Evolutionary conservation across 1,140 invertebrate genomes (phyloP), one percentile per base, ranked within the genome.

Genomic region (Drosophila ambigua): DNA sequence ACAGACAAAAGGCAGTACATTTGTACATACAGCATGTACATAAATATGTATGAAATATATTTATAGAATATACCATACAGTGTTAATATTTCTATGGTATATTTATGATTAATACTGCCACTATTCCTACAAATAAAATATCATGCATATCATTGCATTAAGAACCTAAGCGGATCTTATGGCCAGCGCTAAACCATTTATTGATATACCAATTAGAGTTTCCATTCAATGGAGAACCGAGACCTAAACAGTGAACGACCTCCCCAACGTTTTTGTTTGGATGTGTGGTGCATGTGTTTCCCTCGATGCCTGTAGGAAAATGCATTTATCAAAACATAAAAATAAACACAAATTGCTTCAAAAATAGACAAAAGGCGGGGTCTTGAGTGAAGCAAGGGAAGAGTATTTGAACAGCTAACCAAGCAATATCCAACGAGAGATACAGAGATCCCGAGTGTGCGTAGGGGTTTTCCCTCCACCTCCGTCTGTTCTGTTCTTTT

Each of bases 251-350:
- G 83, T 82, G 74, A 87, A 85, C 78, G 82, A 85, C 78, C 82
- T 85, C 82, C 80, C 23, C 80, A 39, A 66, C 54, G 77, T 68
- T 61, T 68, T 28, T 57, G 49, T 45, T 43, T 46, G 60, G 24
- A n/a, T 62, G 59, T 62, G 48, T 49, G 23, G 23, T 39, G 13
- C 7, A 57, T 55, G 39, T 7, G 7, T 41, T 55, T 6, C 41
- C 23, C 31, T 44, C 26, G 26, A 28, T 28, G 26, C 31, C 39
- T 66, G 57, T 61, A 73, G 64, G 63, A 55, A 87, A 88, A 87
- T 88, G 76, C 84, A 87, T 87, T 87, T 87, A 87, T 87, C 83
- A 87, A 87, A 83, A 88, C 84, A 87, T 89, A 87, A 87, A 87
- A 87, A 87, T 87, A 87, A 87, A 88, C 83, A 88, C 83, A 82